These are phyloP conservation scores for Boloria selene DNA, from an alignment of 2,888 invertebrate genomes.

Conservation along the genomic window DNA sequence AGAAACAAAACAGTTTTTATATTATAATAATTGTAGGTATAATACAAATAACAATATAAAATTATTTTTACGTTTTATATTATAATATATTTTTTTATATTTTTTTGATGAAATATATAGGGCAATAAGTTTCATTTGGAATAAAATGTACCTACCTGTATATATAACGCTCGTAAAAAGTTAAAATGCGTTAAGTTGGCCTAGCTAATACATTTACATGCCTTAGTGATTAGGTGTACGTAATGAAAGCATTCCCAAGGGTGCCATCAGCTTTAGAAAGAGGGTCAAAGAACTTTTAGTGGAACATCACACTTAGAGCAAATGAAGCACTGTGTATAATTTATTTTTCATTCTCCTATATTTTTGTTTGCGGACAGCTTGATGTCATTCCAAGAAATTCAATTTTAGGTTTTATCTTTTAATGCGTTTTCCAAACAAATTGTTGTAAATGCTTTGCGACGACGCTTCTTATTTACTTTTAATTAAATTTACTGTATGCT, in stretches of 20 bases:
- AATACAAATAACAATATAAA: no score
- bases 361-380: constrained; percentile 25
- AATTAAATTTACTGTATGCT: neutral
- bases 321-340: constrained; percentile 30
- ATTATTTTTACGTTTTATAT: no score
- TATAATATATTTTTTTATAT: no score
- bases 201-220: constrained; percentile 29
- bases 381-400: constrained; percentile 23
- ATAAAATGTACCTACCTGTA: no score
- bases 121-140: no score
- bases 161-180: constrained; percentile 8
- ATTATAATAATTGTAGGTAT: no score
- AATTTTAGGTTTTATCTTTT: constrained; percentile 33
- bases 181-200: constrained; percentile 16
- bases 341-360: constrained; percentile 23
- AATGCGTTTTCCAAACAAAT: constrained; percentile 16
- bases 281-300: constrained; percentile 33
- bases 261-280: constrained; percentile 30
- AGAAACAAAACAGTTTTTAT: no score
- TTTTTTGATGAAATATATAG: no score
- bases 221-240: constrained; percentile 26
- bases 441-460: constrained; percentile 3
- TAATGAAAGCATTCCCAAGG: constrained; percentile 36
- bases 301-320: constrained; percentile 32
- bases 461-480: constrained; percentile 3